Evolutionary conservation across 2,797 vertebrate genomes (phyloP), one percentile per base, ranked within the genome.

Genomic region (Heteromormyrus szaboi): DNA sequence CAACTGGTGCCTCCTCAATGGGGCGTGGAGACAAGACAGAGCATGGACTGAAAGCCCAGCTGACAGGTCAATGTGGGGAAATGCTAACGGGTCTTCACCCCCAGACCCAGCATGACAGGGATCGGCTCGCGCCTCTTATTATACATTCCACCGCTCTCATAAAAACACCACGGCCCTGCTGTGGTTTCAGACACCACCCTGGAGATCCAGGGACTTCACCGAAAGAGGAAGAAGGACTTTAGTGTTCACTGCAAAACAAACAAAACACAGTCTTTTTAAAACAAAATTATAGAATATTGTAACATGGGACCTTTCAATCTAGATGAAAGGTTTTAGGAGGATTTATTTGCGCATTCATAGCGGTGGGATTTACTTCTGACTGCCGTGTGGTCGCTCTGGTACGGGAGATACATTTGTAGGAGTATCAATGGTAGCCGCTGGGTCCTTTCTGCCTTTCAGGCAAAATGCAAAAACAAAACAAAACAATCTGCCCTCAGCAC

Each of bases 321-420:
- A 50, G 79, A 89, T 85, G 79, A 89, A 85, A 65, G 56, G 41
- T 89, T 85, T 54, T 85, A 65, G 81, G 56, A 12, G 22, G 88
- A 5, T 59, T 68, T 59, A 83, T 59, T 84, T 84, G 19, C 33
- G 51, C 76, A 17, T 17, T 84, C n/a, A 65, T 17, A 46, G 88
- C 29, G 3, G 68, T 33, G 88, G 46, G 81, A 56, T 85, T 85
- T 37, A 85, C 81, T 46, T 88, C 53, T 62, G 79, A 89, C 37
- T 85, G n/a, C 79, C 50, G 12, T 51, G 88, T 11, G 54, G 79
- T 48, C n/a, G 44, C 41, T n/a, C 44, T n/a, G 56, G 41, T 62
- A 44, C 14, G 6, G 76, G 53, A 83, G 76, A 46, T 37, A 7
- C n/a, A 83, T 48, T 56, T 29, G 50, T 46, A 6, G 51, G 33